Conservation (phyloP, 2,113 vertebrate genomes). For the Albula goreensis region DNA sequence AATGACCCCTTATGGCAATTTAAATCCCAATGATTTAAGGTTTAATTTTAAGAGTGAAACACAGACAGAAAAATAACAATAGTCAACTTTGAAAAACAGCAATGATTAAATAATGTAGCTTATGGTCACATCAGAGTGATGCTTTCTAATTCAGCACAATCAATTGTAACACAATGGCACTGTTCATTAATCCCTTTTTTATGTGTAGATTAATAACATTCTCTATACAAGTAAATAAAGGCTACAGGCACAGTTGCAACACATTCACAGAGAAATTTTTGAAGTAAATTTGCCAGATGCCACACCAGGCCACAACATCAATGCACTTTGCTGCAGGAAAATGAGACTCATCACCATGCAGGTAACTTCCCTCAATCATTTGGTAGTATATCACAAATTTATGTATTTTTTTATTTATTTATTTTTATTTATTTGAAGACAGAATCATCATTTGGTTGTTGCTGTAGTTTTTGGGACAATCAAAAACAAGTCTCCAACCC, state of each 20-base stretch:
- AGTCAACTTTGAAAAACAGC: background rate
- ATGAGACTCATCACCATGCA: background rate
- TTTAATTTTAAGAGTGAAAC: background rate
- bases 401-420: too few species aligned
- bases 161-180: background rate
- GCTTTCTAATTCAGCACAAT: background rate
- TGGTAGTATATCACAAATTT: too few species aligned
- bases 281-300: background rate
- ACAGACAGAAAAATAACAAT: background rate
- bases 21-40: background rate
- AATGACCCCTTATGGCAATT: background rate
- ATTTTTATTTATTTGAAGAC: too few species aligned
- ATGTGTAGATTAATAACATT: background rate
- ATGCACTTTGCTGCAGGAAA: background rate
- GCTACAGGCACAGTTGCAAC: background rate
- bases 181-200: background rate
- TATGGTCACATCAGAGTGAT: conserved; percentile 3
- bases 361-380: too few species aligned
- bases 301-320: background rate
- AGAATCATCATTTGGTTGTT: too few species aligned
- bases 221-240: background rate
- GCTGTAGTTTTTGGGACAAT: too few species aligned
- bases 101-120: background rate
- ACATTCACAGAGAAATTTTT: background rate
- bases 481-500: too few species aligned